These are phyloP conservation scores for Lethocerus indicus DNA, from an alignment of 1,140 invertebrate genomes.

Conservation along the genomic window DNA sequence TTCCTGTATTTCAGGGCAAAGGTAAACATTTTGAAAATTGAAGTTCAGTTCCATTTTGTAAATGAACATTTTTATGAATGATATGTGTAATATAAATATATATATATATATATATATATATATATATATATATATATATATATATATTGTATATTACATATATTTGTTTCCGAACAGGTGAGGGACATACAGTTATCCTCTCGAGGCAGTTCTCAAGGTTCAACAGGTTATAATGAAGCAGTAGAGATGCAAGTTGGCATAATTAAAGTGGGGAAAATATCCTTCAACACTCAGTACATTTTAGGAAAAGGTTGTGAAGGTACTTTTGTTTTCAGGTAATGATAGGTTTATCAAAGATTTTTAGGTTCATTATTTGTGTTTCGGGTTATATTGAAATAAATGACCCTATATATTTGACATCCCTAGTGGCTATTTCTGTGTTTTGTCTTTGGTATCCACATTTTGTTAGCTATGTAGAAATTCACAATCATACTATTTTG, in stretches of 20 bases:
- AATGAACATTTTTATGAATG: too few species aligned
- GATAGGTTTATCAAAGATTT: too few species aligned
- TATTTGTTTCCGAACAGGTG: too few species aligned
- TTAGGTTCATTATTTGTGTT: too few species aligned
- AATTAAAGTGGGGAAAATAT: constrained; percentile 77
- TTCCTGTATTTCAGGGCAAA: constrained; percentile 22
- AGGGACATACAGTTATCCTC: constrained; percentile 47
- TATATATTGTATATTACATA: too few species aligned
- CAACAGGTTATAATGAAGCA: constrained; percentile 27
- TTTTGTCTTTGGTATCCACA: background rate
- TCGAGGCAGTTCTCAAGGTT: constrained; percentile 35
- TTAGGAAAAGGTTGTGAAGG: constrained; percentile 96
- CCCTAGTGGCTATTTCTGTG: background rate
- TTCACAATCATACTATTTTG: background rate
- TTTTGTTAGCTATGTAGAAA: background rate
- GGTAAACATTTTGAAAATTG: constrained; percentile 21
- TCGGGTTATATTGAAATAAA: background rate
- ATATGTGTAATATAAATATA: too few species aligned
- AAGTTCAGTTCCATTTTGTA: background rate
- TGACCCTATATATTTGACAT: background rate
- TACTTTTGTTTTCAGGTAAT: constrained; percentile 86
- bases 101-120: too few species aligned
- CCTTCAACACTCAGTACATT: constrained; percentile 68
- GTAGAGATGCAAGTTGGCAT: constrained; percentile 56
- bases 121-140: too few species aligned